Evolutionary conservation across 2,888 invertebrate species (phyloP), one percentile per base, ranked within the genome.

Genomic region (Panzeria rudis): DNA sequence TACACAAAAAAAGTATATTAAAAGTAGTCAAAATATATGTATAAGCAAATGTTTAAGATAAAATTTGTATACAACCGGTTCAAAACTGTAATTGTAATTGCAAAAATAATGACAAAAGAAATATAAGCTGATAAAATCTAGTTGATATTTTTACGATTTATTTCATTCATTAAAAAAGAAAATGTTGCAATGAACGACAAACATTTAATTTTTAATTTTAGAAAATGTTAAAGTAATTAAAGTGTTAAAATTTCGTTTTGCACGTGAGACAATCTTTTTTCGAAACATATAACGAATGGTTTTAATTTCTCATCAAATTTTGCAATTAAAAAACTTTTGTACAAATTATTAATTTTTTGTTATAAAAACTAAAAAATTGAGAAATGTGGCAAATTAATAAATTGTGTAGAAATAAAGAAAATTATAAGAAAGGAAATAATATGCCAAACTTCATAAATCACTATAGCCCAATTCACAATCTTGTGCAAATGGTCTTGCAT

Each of bases 41-140:
- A 29, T 29, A 29, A 29, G 35, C 56, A 56, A 66, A 66, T 29
- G 35, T 59, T 68, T 59, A 59, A 76, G 47, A 68, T 44, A 56
- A 76, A 56, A 35, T 44, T 44, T 38, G n/a, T 44, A 41, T 25
- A 8, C 25, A 41, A 78, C 69, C 78, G 78, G 61, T 78, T 78
- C 15, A 15, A 32, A 68, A 17, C 47, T 38, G 59, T 20, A 17
- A 29, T 69, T 78, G 13, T 50, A 11, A 38, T 47, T 13, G 54
- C 32, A 68, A 77, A 47, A 56, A 47, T 17, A 17, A 59, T 25
- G 23, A 38, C 35, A 50, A 59, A 25, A 59, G 17, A 29, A 56
- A 3, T 32, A 41, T 15, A 44, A 76, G 17, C 38, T 69, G 61
- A 61, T 69, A 29, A 72, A 44, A 66, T 66, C 56, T 56, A 20